Percentiles rank a stretch among this genome's conserved stretches.
Conservation (phyloP, 2,888 invertebrate species). For the Hypena proboscidalis region DNA sequence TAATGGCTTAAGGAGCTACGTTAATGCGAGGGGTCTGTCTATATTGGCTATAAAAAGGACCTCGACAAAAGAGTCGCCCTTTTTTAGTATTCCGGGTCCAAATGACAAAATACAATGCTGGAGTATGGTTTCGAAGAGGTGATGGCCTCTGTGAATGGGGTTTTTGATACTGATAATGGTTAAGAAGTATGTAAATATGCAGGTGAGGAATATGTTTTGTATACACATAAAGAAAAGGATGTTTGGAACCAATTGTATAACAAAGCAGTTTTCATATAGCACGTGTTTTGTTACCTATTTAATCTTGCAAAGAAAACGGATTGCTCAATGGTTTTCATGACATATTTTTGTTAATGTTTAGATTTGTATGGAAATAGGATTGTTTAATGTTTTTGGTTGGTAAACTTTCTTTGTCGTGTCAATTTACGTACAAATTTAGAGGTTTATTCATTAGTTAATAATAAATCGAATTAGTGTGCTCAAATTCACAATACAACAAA, state of each 20-base stretch:
- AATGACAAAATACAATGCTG: slow-evolving; percentile 49
- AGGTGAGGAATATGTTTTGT: not conserved
- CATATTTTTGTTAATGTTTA: too few relatives aligned
- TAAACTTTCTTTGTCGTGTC: too few relatives aligned
- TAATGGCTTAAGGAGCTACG: slow-evolving; percentile 14
- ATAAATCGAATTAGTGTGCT: too few relatives aligned
- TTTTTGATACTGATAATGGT: slow-evolving; percentile 8
- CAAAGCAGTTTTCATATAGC: not conserved
- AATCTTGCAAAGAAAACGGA: too few relatives aligned
- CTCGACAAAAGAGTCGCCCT: slow-evolving; percentile 50
- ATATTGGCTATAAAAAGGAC: slow-evolving; percentile 40
- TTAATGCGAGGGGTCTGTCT: slow-evolving; percentile 32
- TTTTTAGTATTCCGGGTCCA: slow-evolving; percentile 50
- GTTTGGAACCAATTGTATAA: not conserved
- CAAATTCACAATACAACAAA: too few relatives aligned
- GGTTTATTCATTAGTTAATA: too few relatives aligned
- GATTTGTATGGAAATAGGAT: too few relatives aligned
- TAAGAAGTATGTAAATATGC: not conserved
- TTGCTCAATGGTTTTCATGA: too few relatives aligned
- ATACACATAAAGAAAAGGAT: not conserved
- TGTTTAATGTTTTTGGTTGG: too few relatives aligned
- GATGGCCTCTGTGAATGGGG: slow-evolving; percentile 16
- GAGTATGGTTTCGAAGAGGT: slow-evolving; percentile 38
- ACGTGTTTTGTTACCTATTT: too few relatives aligned
- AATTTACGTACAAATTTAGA: too few relatives aligned